Evolutionary conservation across 2,113 vertebrate species (phyloP).

Genomic region (Nerophis ophidion): DNA sequence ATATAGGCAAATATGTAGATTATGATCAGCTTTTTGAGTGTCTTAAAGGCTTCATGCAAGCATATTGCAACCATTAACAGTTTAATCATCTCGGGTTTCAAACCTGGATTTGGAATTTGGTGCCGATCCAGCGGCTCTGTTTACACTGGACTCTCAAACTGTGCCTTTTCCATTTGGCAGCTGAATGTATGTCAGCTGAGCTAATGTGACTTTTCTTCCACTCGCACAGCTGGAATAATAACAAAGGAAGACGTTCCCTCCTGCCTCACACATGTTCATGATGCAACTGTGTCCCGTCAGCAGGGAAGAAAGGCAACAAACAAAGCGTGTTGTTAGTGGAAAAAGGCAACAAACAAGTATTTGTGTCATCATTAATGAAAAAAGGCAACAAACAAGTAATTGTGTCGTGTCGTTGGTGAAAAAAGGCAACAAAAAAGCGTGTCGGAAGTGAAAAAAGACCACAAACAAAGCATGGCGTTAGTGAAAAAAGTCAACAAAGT

Average conservation of each 20-base stretch:
- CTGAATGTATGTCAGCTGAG: slow-evolving; percentile 48
- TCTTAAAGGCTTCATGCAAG: not conserved
- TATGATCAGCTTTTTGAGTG: not conserved
- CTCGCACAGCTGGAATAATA: slow-evolving; percentile 37
- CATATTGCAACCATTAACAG: not conserved
- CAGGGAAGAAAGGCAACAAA: not conserved
- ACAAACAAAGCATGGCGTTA: no score
- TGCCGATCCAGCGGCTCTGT: not conserved
- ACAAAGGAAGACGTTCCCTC: slow-evolving; percentile 15
- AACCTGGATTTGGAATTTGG: not conserved
- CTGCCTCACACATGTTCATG: no score
- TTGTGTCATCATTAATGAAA: no score
- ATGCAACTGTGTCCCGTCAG: no score
- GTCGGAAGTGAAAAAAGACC: no score
- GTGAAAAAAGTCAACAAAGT: no score
- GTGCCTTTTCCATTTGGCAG: slow-evolving; percentile 15
- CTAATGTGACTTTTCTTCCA: slow-evolving; percentile 30
- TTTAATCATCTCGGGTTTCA: not conserved
- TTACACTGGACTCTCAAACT: slow-evolving; percentile 12
- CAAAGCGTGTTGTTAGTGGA: no score
- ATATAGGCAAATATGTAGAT: not conserved
- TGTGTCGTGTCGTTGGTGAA: no score
- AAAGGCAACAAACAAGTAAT: no score
- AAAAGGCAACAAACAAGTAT: no score
- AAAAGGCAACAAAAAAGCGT: no score